Evolutionary conservation across 2,113 vertebrate species (phyloP).

Genomic region (Perccottus glenii): DNA sequence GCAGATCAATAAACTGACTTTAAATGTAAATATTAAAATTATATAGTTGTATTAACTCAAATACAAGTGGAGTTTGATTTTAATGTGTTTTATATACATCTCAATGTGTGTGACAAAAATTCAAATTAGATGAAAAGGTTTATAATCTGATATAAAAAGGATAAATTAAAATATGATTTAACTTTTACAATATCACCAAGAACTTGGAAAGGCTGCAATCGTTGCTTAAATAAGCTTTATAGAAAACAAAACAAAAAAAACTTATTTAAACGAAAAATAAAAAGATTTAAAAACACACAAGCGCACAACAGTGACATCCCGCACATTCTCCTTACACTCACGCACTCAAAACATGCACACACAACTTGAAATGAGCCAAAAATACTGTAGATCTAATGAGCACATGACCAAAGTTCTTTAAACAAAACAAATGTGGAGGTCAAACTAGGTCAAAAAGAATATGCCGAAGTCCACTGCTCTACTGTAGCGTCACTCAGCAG

Average conservation of each 20-base stretch:
- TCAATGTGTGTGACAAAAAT: neutral
- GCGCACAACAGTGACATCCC: constrained; percentile 52
- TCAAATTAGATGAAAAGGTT: neutral
- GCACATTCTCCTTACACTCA: constrained; percentile 33
- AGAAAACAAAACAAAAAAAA: constrained; percentile 46
- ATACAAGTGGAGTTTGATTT: neutral
- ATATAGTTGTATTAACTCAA: neutral
- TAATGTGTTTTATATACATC: neutral
- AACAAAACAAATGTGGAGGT: constrained; percentile 61
- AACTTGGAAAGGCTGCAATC: constrained; percentile 17
- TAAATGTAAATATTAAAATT: constrained; percentile 31
- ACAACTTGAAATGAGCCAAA: constrained; percentile 53
- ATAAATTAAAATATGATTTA: neutral
- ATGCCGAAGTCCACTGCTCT: constrained; percentile 77
- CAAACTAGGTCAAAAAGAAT: constrained; percentile 71
- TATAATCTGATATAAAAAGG: neutral
- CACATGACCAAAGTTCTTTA: constrained; percentile 60
- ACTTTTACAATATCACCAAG: constrained; percentile 29
- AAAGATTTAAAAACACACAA: constrained; percentile 54
- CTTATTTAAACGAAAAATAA: constrained; percentile 52
- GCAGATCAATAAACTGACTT: neutral
- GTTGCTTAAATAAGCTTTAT: constrained; percentile 47
- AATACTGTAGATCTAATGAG: constrained; percentile 64
- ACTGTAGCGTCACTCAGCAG: constrained; percentile 79
- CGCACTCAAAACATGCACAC: constrained; percentile 23